phyloP scores from a whole-genome alignment of 1,140 invertebrate species.

The Drosophila watanabei region DNA sequence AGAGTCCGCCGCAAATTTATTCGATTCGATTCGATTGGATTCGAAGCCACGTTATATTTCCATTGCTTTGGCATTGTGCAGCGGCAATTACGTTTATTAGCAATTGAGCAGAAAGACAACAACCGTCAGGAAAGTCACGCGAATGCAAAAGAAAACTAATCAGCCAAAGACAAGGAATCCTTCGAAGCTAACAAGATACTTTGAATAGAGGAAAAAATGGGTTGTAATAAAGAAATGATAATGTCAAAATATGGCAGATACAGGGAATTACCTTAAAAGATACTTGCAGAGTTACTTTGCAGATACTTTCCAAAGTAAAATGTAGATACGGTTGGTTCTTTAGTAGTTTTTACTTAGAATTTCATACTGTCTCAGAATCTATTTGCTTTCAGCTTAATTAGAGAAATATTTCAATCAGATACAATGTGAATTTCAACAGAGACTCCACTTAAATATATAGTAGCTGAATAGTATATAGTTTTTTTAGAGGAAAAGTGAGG shows the following conservation, averaged over 20 bases:
- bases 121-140: conserved; percentile 16
- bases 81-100: conserved; percentile 50
- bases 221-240: not conserved
- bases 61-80: conserved; percentile 38
- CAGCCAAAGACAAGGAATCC: not conserved
- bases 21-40: not conserved
- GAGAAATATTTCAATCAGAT: no score
- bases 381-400: not conserved
- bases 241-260: not conserved
- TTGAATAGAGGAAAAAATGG: not conserved
- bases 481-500: no score
- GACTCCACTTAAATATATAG: not conserved
- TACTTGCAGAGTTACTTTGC: not conserved
- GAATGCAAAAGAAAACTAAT: conserved; percentile 15
- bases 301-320: not conserved
- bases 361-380: not conserved
- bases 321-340: not conserved
- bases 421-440: not conserved
- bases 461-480: no score
- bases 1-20: conserved; percentile 56
- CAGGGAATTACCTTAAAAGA: not conserved
- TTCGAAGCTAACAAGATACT: not conserved
- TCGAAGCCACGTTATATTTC: conserved; percentile 8
- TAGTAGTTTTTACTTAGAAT: not conserved
- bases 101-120: conserved; percentile 19